Evolutionary conservation across 2,888 invertebrate genomes (phyloP), one percentile per base, ranked within the genome.

Genomic region (Eupithecia subfuscata): DNA sequence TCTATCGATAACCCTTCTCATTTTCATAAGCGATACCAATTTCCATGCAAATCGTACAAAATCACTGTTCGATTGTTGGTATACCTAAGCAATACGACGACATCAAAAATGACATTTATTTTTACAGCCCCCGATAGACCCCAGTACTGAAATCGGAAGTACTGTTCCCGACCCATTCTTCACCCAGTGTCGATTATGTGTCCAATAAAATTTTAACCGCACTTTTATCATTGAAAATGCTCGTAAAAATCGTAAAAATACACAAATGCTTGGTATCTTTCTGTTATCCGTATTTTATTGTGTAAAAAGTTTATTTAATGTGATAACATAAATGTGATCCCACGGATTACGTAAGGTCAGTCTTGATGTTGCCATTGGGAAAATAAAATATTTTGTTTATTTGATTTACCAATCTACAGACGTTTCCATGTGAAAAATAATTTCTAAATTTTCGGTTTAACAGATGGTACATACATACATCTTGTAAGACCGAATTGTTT

Each of bases 201-300:
- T 52, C 64, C 69, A 78, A 79, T 78, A 79, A 80, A 81, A 80
- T 78, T 79, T 79, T 77, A 75, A 82, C 80, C 80, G 70, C 76
- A 63, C 69, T 79, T 81, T 81, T 82, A 82, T 82, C 77, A 80
- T 82, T 80, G 78, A 75, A 77, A 76, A 75, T 45, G 75, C 70
- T 80, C 83, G 79, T 85, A 84, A 84, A 84, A 76, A 74, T 71
- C 83, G 79, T 84, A 84, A 74, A 74, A 72, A 75, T 71, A 64
- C 68, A 70, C 74, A 65, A 77, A 73, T 70, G 71, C 65, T 73
- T 74, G 34, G 64, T 71, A 68, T 68, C 40, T 68, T 69, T 77
- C 76, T 74, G 71, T 71, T 69, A 70, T 71, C 25, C 68, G 14
- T 63, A 67, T 76, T 75, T 80, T 79, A 82, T 84, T 83, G 80